A percentile compares a stretch with the other conserved stretches of the same genome.
These are phyloP conservation scores for Elephantulus edwardii DNA, from an alignment of 2,113 vertebrate genomes.

Conservation along the genomic window DNA sequence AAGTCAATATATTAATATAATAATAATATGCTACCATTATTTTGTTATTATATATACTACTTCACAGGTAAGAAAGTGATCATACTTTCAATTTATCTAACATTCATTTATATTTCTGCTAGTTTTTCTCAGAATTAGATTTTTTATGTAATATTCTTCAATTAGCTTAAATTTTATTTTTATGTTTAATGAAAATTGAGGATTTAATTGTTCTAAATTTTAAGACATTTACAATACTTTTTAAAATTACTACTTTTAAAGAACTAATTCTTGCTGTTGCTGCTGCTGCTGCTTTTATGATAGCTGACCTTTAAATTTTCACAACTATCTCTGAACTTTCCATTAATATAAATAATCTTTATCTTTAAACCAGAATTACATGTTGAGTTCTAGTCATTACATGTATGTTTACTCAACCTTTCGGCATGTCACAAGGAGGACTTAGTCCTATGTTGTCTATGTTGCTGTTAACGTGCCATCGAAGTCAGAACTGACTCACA, in stretches of 20 bases:
- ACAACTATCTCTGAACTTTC: constrained; percentile 48
- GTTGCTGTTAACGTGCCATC: no score
- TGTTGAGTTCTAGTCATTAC: neutral
- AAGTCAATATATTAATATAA: constrained; percentile 7
- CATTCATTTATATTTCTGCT: constrained; percentile 15
- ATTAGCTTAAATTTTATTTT: constrained; percentile 38
- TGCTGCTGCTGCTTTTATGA: constrained; percentile 40
- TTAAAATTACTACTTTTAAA: constrained; percentile 53
- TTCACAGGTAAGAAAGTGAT: constrained; percentile 46
- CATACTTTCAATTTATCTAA: constrained; percentile 45
- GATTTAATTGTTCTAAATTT: constrained; percentile 30
- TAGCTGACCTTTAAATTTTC: constrained; percentile 22
- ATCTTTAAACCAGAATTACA: constrained; percentile 14
- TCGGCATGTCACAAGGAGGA: no score
- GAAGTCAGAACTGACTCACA: no score
- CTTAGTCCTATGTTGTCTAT: no score
- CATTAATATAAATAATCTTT: neutral
- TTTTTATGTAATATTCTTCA: constrained; percentile 30
- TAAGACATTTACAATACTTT: constrained; percentile 20
- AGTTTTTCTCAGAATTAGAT: neutral
- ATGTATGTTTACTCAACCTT: no score
- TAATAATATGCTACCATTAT: no score
- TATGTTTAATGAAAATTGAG: constrained; percentile 43
- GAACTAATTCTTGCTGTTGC: no score
- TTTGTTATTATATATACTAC: constrained; percentile 8